Conservation (phyloP, 2,797 vertebrate genomes). For the Macroramphosus scolopax region DNA sequence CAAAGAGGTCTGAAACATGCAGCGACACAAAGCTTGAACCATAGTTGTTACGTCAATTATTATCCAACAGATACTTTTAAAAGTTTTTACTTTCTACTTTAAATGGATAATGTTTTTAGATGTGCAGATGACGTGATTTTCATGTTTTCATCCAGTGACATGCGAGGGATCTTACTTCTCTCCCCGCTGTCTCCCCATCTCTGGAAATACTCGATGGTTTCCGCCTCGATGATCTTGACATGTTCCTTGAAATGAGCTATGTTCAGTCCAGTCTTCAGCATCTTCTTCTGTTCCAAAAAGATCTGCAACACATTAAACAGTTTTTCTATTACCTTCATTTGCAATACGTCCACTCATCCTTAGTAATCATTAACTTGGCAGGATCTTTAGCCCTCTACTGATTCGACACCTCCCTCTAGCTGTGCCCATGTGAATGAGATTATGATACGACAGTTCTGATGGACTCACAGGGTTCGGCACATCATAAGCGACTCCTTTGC, state of each 20-base stretch:
- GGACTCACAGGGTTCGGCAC: conserved; percentile 88
- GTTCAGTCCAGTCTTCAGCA: conserved; percentile 94
- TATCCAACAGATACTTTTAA: too few species aligned
- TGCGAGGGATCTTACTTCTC: conserved; percentile 92
- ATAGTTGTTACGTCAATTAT: background rate
- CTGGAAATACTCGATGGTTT: conserved; percentile 90
- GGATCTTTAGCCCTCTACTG: too few species aligned
- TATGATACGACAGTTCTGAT: background rate
- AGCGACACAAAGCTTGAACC: background rate
- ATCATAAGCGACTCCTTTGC: conserved; percentile 95
- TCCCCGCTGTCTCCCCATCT: conserved; percentile 93
- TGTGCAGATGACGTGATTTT: too few species aligned
- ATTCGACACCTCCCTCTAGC: background rate
- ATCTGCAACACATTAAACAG: conserved; percentile 69
- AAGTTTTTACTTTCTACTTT: too few species aligned
- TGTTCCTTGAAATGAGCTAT: conserved; percentile 90
- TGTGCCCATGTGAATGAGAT: background rate
- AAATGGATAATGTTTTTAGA: too few species aligned
- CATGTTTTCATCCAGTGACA: too few species aligned
- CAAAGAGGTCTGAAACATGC: conserved; percentile 86
- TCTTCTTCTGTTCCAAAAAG: conserved; percentile 98
- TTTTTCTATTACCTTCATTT: accelerated
- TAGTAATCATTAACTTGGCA: background rate
- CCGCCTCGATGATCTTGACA: conserved; percentile 88
- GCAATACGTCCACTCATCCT: too few species aligned